Percentiles rank a stretch among this genome's conserved stretches.
These are phyloP conservation scores for Frankliniella intonsa DNA, from an alignment of 2,888 invertebrate genomes.

Conservation along the genomic window DNA sequence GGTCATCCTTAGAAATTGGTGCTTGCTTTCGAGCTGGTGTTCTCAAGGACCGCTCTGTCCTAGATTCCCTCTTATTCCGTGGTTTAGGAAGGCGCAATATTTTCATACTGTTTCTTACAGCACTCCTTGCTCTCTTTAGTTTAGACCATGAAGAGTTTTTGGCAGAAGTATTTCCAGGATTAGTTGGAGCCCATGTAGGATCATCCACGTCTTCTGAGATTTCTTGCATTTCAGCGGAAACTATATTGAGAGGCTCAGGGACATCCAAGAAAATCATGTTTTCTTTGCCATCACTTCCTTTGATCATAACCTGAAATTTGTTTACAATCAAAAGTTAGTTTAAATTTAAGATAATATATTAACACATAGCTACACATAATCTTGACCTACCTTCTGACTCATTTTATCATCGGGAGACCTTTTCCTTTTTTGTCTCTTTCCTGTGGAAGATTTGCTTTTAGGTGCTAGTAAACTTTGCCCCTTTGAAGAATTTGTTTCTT, in stretches of 20 bases:
- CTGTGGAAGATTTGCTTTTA: not conserved
- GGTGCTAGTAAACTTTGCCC: not conserved
- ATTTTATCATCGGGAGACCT: not conserved
- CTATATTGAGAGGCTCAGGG: not conserved
- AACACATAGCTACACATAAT: not conserved
- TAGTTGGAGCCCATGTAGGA: constrained; percentile 1
- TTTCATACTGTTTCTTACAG: not conserved
- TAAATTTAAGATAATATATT: not conserved
- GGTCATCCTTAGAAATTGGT: not conserved
- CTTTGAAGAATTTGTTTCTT: not conserved
- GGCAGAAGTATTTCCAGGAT: not conserved
- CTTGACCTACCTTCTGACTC: not conserved
- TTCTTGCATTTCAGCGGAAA: not conserved
- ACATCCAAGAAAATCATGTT: constrained; percentile 2
- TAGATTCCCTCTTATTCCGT: not conserved
- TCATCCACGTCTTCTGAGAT: not conserved
- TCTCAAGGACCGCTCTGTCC: not conserved
- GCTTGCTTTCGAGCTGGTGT: not conserved
- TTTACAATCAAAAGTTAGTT: no score
- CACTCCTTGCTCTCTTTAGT: not conserved
- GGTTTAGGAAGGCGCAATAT: not conserved
- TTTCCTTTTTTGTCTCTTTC: not conserved
- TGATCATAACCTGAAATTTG: not conserved
- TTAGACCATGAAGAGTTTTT: not conserved
- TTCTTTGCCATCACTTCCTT: constrained; percentile 16